These are phyloP conservation scores for Masnerella sp. DNA, from an alignment of 2,888 invertebrate species.

Conservation along the genomic window DNA sequence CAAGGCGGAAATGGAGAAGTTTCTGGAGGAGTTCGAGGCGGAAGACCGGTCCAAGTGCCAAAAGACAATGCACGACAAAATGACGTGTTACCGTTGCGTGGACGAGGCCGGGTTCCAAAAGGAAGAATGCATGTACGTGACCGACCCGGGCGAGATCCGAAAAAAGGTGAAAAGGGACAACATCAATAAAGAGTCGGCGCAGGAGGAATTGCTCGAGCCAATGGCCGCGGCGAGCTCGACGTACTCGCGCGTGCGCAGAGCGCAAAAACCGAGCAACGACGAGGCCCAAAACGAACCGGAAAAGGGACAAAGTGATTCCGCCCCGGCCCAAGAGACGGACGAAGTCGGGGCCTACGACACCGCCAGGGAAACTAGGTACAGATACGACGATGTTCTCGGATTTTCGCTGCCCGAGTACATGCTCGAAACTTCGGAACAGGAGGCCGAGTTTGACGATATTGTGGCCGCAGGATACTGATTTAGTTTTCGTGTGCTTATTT, in stretches of 20 bases:
- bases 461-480: slow-evolving; percentile 16
- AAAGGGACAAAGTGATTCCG: too few species aligned
- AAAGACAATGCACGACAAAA: slow-evolving; percentile 84
- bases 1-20: slow-evolving; percentile 84
- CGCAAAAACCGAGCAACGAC: not conserved
- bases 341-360: slow-evolving; percentile 69
- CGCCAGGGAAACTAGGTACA: slow-evolving; percentile 83
- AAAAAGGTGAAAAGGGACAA: slow-evolving; percentile 73
- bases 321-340: slow-evolving; percentile 30
- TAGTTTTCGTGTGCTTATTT: not conserved
- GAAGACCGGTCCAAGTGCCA: slow-evolving; percentile 86
- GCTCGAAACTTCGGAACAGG: slow-evolving; percentile 84
- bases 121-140: slow-evolving; percentile 89
- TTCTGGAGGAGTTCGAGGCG: slow-evolving; percentile 85
- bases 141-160: slow-evolving; percentile 79
- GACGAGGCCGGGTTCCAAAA: slow-evolving; percentile 85
- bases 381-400: slow-evolving; percentile 82
- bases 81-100: slow-evolving; percentile 87
- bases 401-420: slow-evolving; percentile 84
- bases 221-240: slow-evolving; percentile 57
- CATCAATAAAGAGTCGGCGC: too few species aligned
- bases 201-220: slow-evolving; percentile 70
- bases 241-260: slow-evolving; percentile 62
- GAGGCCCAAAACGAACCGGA: not conserved
- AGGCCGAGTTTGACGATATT: slow-evolving; percentile 82